Base-by-base conservation (phyloP, 2,888 invertebrate genomes). In the Drosophila hawaiiensis region DNA sequence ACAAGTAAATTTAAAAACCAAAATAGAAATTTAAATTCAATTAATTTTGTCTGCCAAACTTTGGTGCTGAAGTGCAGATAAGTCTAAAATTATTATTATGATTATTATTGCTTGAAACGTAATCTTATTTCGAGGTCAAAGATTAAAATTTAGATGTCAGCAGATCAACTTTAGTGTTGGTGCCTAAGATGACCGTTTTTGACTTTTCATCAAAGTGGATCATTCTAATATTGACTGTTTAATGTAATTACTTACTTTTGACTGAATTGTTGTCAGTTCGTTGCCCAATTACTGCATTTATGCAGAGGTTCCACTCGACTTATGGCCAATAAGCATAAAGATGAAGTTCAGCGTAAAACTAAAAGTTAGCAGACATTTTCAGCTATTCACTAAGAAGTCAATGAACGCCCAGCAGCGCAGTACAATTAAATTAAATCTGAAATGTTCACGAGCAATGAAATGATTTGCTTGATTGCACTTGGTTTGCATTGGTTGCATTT, bases 361-460 rank as follows among this genome's bases (percentile, higher is more conserved):
- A 31, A 68, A 77, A 78, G 73, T 78, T 78, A 33, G 10, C 63
- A 63, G 73, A 60, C 62, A 65, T n/a, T 50, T n/a, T 5, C 19
- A 25, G 7, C 41, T 43, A 33, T n/a, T 28, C 4, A 5, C 0
- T 0, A 29, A 29, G 3, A 31, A 73, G 73, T 73, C 77, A 73
- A 52, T 65, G 62, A 65, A 78, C 62, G 59, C 1, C 60, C 16
- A 2, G 16, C 37, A 14, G 35, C 35, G 14, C 14, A 16, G 16
- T 16, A 10, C n/a, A 68, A 73, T 63, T 78, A 61, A 78, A 54
- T 58, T 53, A 41, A 58, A 50, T 28, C 62, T 70, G 29, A 28
- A 29, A 47, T 63, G 55, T n/a, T 22, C 28, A 19, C 22, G 47
- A 14, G 22, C 7, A 47, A 47, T 25, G 22, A 25, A 25, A 4